Evolutionary conservation across 2,797 vertebrate genomes (phyloP), one percentile per base, ranked within the genome.

Genomic region (Rhodeus uyekii): DNA sequence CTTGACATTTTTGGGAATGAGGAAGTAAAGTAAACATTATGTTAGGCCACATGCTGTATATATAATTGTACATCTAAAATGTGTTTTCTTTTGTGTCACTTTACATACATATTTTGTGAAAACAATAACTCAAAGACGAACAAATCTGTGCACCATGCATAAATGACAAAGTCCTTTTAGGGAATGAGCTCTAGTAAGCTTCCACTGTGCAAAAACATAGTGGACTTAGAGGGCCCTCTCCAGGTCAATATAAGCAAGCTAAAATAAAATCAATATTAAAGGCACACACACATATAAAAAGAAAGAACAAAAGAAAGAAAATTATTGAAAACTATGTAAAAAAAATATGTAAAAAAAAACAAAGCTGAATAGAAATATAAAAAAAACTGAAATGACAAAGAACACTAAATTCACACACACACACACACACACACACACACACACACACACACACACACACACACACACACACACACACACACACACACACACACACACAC

Each of bases 201-300:
- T 13, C 0, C 8, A 53, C 19, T 9, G 32, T 44, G 12, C 10
- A 22, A 78, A 16, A 55, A 61, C 3, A 18, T 60, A 19, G n/a
- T 78, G 58, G 29, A 4, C 44, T 75, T 46, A 82, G 38, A 79
- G 61, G 19, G 61, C 76, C 69, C 68, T 82, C 84, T 61, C 18
- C 60, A 78, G 84, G 69, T 18, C 50, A 78, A 39, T 24, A 3
- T 34, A 38, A 19, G 29, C 13, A 63, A 58, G 12, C 55, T 58
- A 5, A 27, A 58, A 6, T 58, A 7, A 58, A 58, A 58, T 27
- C 0, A 58, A 58, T 27, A 58, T 27, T 58, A 6, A 14, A 27
- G 2, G 27, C 55, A 58, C 19, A 44, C 5, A 44, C 13, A 44
- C 42, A 44, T 8, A 8, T 22, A 50, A 55, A 8, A 48, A 22